These are phyloP conservation scores for Napeogenes sylphis DNA, from an alignment of 2,888 invertebrate genomes.

Conservation along the genomic window DNA sequence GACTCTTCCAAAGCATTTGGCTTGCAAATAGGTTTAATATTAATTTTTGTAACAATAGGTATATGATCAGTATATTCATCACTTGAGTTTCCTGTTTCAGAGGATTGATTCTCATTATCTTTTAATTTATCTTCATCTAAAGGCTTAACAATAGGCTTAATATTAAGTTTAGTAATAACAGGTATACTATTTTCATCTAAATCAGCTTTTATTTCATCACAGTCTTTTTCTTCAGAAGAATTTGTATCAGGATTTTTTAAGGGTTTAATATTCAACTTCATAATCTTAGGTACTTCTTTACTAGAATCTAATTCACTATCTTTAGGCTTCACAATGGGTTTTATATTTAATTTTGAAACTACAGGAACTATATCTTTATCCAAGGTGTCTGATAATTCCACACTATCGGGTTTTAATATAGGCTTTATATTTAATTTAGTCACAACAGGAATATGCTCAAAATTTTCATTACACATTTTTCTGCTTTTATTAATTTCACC, in stretches of 20 bases:
- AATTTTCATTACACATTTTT: conserved; percentile 39
- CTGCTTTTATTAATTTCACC: conserved; percentile 44
- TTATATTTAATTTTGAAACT: conserved; percentile 76
- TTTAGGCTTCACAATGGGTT: conserved; percentile 72
- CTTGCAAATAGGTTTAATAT: conserved; percentile 76
- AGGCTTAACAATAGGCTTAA: conserved; percentile 77
- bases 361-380: conserved; percentile 66
- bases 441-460: conserved; percentile 62
- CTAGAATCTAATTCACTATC: conserved; percentile 67
- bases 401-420: conserved; percentile 65
- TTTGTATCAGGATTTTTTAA: conserved; percentile 67
- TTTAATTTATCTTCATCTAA: conserved; percentile 55
- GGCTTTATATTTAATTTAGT: conserved; percentile 71
- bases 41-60: conserved; percentile 74
- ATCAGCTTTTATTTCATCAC: conserved; percentile 63
- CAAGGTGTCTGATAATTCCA: conserved; percentile 49
- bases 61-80: conserved; percentile 69
- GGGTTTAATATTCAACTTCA: conserved; percentile 76
- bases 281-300: conserved; percentile 72
- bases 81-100: conserved; percentile 70
- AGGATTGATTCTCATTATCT: conserved; percentile 68
- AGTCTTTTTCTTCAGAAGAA: conserved; percentile 67
- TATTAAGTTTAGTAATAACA: conserved; percentile 73
- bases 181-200: conserved; percentile 67
- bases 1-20: conserved; percentile 52